phyloP scores from a whole-genome alignment of 2,888 invertebrate genomes.

The Brachyptera risi region DNA sequence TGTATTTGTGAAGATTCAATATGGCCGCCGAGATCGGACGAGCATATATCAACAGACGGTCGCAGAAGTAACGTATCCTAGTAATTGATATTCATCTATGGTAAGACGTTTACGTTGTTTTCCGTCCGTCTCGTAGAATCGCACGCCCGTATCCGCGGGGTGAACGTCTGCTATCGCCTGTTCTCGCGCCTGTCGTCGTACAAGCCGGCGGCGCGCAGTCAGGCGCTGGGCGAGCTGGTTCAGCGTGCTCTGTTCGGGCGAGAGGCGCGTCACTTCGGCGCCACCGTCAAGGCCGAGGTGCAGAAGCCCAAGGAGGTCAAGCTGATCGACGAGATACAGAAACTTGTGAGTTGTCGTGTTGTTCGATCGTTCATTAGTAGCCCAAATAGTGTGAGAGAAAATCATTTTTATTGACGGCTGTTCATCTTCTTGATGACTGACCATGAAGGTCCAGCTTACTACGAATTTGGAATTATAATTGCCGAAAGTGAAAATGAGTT shows the following conservation, averaged over 20 bases:
- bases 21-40: no score
- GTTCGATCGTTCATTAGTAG: constrained; percentile 18
- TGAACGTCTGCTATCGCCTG: constrained; percentile 59
- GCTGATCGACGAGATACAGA: constrained; percentile 69
- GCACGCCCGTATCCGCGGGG: constrained; percentile 46
- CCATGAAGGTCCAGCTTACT: no score
- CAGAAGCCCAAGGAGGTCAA: constrained; percentile 49
- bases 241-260: constrained; percentile 64
- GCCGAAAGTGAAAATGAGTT: no score
- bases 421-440: no score
- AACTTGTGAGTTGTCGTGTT: constrained; percentile 59
- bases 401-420: no score
- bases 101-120: no score
- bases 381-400: not conserved
- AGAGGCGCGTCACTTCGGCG: constrained; percentile 66
- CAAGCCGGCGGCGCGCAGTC: constrained; percentile 65
- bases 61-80: no score
- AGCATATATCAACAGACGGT: no score
- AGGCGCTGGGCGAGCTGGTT: constrained; percentile 67
- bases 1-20: no score
- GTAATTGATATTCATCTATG: no score
- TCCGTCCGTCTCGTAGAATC: no score
- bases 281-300: constrained; percentile 40
- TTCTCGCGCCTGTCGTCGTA: constrained; percentile 61
- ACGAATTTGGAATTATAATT: no score